Percentiles rank a stretch among this genome's conserved stretches.
Conservation (phyloP, 2,113 vertebrate genomes). For the Callipepla californica region DNA sequence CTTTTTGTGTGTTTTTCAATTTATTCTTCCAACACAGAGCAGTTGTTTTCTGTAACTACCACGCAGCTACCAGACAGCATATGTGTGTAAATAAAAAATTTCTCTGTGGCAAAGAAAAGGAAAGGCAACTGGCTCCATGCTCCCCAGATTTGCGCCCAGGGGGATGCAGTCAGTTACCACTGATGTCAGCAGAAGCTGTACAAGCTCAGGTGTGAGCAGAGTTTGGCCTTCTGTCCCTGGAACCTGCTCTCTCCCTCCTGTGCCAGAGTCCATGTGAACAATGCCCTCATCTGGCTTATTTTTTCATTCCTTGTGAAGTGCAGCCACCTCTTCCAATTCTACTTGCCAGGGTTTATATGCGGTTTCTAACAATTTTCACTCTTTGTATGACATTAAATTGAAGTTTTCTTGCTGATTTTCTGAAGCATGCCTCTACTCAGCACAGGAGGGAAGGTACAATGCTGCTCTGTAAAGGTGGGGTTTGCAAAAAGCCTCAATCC, state of each 20-base stretch:
- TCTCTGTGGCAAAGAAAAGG: not conserved
- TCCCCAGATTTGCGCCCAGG: not conserved
- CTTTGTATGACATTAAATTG: not conserved
- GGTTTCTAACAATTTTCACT: not conserved
- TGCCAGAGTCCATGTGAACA: not conserved
- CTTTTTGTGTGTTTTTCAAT: not conserved
- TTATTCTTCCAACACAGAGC: not conserved
- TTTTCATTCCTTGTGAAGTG: not conserved
- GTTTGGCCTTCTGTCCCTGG: not conserved
- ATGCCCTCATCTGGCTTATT: not conserved
- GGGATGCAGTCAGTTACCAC: not conserved
- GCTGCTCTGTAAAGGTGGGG: not conserved
- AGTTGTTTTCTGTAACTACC: accelerated
- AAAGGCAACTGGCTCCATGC: not conserved
- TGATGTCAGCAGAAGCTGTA: not conserved
- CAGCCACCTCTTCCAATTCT: not conserved
- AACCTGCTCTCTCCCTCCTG: not conserved
- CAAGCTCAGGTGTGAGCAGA: not conserved
- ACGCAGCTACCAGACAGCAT: accelerated
- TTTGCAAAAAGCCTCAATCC: not conserved
- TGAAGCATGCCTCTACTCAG: not conserved
- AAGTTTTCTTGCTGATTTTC: not conserved
- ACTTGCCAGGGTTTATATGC: not conserved
- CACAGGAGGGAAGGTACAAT: not conserved
- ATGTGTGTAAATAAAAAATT: not conserved